Base-by-base conservation (phyloP, 2,797 vertebrate genomes). In the Petrocephalus schoutedeni region DNA sequence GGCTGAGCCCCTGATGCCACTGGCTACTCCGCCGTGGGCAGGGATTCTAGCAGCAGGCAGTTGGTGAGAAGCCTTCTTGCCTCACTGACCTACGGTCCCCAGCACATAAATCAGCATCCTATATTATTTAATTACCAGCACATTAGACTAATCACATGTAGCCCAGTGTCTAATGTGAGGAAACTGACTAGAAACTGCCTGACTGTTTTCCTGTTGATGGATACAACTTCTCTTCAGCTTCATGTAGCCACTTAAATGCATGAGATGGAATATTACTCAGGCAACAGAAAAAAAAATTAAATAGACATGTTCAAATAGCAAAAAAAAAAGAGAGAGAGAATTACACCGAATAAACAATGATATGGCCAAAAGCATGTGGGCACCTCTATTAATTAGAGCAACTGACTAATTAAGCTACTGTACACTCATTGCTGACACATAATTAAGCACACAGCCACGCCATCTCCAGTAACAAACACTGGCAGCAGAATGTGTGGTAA, bases 51-150 rank as follows among this genome's bases (percentile, higher is more conserved):
- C 61, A 86, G 83, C 53, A 64, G 19, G 23, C 64, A 10, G 19
- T 49, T 10, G 36, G 10, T 49, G n/a, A 64, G 86, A 41, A 51
- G 41, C 59, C 8, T 85, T 51, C 61, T 9, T 14, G n/a, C 87
- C 59, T 21, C 45, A 19, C 58, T 64, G 87, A 74, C 83, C 82
- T 19, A 16, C 28, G 5, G 21, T 56, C 61, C 32, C 61, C 53
- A 51, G 32, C 64, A 85, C 61, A 88, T 74, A 86, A 85, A 88
- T 88, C 87, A 74, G 45, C 36, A 86, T 53, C 59, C 9, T 23
- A 61, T 54, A 12, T 85, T 53, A 86, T 86, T 74, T 86, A 88
- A 86, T 88, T 88, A 88, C 54, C 32, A 54, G 9, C 53, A 64
- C 71, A 32, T 21, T 19, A 84, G 80, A 45, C 67, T 23, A 12